Evolutionary conservation across 2,888 invertebrate genomes (phyloP).

Genomic region (Drosophila monieri): DNA sequence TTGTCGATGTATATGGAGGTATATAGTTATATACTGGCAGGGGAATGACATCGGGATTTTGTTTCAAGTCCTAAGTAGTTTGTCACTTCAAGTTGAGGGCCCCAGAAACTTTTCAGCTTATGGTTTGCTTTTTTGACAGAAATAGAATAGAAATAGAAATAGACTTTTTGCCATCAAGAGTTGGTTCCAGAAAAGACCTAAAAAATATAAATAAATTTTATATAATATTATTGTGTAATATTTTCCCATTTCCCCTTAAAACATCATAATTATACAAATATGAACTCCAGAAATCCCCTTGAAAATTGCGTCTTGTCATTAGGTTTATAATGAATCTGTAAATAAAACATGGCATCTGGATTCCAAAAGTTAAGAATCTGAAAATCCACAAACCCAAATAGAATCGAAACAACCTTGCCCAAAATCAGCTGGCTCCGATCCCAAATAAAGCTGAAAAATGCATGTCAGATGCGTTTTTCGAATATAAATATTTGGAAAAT

Average conservation of each 20-base stretch:
- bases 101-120: slow-evolving; percentile 16
- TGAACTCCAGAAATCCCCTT: neutral
- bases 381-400: slow-evolving; percentile 5
- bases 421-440: slow-evolving; percentile 10
- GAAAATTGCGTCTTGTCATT: neutral
- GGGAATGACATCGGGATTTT: slow-evolving; percentile 56
- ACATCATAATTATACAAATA: too few species aligned
- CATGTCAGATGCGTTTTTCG: slow-evolving; percentile 10
- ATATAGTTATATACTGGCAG: neutral
- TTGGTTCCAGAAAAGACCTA: slow-evolving; percentile 5
- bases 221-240: neutral
- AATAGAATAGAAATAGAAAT: slow-evolving; percentile 33
- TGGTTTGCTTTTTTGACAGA: slow-evolving; percentile 15
- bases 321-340: slow-evolving; percentile 1
- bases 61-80: slow-evolving; percentile 39
- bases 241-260: neutral
- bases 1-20: neutral
- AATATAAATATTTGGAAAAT: slow-evolving; percentile 24
- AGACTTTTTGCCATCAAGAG: slow-evolving; percentile 2
- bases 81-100: slow-evolving; percentile 18
- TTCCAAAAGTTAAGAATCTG: neutral
- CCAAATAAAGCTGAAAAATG: slow-evolving; percentile 19
- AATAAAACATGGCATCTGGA: slow-evolving; percentile 6
- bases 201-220: slow-evolving; percentile 1
- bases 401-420: slow-evolving; percentile 16